phyloP scores from a whole-genome alignment of 2,113 vertebrate species.

The Solea senegalensis region DNA sequence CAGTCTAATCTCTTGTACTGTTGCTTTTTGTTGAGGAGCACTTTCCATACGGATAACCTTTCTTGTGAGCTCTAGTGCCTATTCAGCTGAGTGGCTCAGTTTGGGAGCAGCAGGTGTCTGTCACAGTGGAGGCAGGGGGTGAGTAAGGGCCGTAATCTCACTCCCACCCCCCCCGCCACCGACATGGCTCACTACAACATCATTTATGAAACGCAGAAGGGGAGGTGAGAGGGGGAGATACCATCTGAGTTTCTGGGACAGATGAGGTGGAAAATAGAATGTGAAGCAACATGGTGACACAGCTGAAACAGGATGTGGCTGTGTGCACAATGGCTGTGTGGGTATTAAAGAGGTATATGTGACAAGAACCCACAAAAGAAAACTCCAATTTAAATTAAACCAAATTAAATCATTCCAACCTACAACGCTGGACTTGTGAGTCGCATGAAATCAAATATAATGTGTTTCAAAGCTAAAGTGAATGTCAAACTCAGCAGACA shows the following conservation, averaged over 20 bases:
- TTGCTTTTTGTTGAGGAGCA: slow-evolving; percentile 9
- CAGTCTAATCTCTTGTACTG: not conserved
- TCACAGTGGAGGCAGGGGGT: slow-evolving; percentile 31
- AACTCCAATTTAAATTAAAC: slow-evolving; percentile 1
- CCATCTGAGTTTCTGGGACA: slow-evolving; percentile 31
- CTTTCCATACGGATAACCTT: slow-evolving; percentile 20
- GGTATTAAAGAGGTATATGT: not conserved
- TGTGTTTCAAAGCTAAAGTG: too few species aligned
- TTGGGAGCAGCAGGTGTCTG: slow-evolving; percentile 29
- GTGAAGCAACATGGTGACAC: slow-evolving; percentile 40
- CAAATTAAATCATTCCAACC: not conserved
- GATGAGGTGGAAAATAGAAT: slow-evolving; percentile 57
- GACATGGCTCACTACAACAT: slow-evolving; percentile 47
- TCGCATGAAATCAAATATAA: not conserved
- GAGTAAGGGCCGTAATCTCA: slow-evolving; percentile 34
- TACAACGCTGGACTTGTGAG: not conserved
- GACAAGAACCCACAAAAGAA: not conserved
- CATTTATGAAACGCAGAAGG: slow-evolving; percentile 44
- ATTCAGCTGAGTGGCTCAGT: slow-evolving; percentile 39
- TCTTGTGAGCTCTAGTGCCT: not conserved
- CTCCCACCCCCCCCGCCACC: slow-evolving; percentile 1
- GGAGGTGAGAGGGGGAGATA: slow-evolving; percentile 8
- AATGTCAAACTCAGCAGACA: too few species aligned
- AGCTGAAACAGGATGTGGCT: slow-evolving; percentile 14
- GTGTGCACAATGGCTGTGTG: not conserved